Percentiles rank a stretch among this genome's conserved stretches.
phyloP scores from a whole-genome alignment of 2,888 invertebrate species.

The Danaus chrysippus region DNA sequence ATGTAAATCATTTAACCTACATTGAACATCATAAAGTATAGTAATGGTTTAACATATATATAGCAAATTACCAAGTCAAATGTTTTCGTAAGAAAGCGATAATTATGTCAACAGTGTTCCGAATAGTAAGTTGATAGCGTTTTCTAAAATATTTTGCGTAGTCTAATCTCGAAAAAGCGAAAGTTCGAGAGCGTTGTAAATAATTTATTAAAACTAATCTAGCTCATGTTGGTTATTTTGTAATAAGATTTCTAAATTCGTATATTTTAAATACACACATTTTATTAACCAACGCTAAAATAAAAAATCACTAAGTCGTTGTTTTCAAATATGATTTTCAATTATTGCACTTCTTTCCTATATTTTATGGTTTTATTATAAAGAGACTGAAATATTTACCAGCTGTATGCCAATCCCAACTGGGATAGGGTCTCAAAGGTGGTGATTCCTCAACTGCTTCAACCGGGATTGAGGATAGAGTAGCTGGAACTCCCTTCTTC shows the following conservation, averaged over 20 bases:
- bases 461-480: slow-evolving; percentile 82
- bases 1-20: slow-evolving; percentile 4
- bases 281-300: too few relatives aligned
- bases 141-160: neutral
- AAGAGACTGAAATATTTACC: slow-evolving; percentile 39
- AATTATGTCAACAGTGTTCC: slow-evolving; percentile 2
- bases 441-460: slow-evolving; percentile 78
- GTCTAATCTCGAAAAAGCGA: neutral
- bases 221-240: neutral
- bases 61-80: neutral
- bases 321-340: too few relatives aligned
- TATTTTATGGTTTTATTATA: too few relatives aligned
- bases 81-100: neutral
- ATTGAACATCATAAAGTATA: neutral
- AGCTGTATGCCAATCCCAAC: slow-evolving; percentile 84
- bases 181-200: too few relatives aligned
- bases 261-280: too few relatives aligned
- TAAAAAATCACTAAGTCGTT: too few relatives aligned
- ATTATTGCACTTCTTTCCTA: too few relatives aligned
- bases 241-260: neutral
- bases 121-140: neutral
- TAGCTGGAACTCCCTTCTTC: slow-evolving; percentile 87
- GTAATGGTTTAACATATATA: neutral
- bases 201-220: too few relatives aligned
- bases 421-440: slow-evolving; percentile 84